Evolutionary conservation across 2,113 vertebrate genomes (phyloP).

Genomic region (Eupsittula cactorum): DNA sequence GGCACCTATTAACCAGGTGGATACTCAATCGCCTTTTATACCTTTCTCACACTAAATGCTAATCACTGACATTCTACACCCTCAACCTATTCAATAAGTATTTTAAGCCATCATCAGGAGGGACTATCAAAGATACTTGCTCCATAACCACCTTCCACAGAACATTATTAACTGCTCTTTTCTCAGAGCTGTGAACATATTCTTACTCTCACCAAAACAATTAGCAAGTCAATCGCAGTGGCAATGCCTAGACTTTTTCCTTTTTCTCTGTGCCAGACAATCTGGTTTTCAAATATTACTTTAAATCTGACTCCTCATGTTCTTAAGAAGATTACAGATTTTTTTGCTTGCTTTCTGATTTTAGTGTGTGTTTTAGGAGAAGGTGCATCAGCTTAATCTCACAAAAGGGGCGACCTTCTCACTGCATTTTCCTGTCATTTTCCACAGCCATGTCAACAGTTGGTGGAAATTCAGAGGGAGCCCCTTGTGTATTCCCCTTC

Average conservation of each 20-base stretch:
- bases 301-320: not conserved
- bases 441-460: constrained; percentile 91
- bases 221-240: not conserved
- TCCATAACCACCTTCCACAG: not conserved
- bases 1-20: not conserved
- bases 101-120: not conserved
- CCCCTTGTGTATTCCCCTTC: constrained; percentile 93
- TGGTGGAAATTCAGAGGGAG: constrained; percentile 92
- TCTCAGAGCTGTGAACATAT: not conserved
- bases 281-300: not conserved
- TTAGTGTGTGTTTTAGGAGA: not conserved
- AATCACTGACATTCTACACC: too few species aligned
- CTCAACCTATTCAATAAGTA: not conserved
- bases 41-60: not conserved
- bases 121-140: not conserved
- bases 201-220: not conserved
- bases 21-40: not conserved
- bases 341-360: not conserved
- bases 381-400: not conserved
- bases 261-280: not conserved
- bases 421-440: not conserved
- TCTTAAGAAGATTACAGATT: not conserved
- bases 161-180: not conserved
- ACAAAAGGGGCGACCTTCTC: not conserved
- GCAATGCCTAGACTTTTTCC: not conserved